phyloP scores from a whole-genome alignment of 2,888 invertebrate species.

The Acronicta alni region DNA sequence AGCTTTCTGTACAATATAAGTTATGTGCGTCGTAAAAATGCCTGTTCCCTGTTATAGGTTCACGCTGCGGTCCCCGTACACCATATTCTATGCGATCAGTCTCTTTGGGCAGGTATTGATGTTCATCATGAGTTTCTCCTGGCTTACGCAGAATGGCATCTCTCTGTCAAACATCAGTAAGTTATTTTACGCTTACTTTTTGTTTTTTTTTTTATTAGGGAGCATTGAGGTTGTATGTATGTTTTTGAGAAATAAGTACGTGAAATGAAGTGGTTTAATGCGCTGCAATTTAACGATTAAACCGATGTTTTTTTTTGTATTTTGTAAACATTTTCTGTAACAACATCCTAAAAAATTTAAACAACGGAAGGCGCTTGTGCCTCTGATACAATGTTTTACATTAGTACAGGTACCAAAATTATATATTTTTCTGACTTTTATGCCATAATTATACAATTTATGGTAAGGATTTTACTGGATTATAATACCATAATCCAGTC shows the following conservation, averaged over 20 bases:
- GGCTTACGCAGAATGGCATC: conserved; percentile 60
- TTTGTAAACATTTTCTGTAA: too few relatives aligned
- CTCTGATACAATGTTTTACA: too few relatives aligned
- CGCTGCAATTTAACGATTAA: too few relatives aligned
- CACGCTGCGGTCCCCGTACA: conserved; percentile 63
- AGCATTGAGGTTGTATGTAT: neutral
- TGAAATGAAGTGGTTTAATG: too few relatives aligned
- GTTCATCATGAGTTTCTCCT: conserved; percentile 60
- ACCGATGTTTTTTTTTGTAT: too few relatives aligned
- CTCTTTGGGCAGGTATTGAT: conserved; percentile 67
- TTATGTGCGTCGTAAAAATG: conserved; percentile 2
- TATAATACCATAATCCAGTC: too few relatives aligned
- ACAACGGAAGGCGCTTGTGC: too few relatives aligned
- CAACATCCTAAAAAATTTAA: too few relatives aligned
- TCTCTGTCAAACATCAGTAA: conserved; percentile 67
- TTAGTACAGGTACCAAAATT: too few relatives aligned
- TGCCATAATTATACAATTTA: too few relatives aligned
- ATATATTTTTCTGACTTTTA: too few relatives aligned
- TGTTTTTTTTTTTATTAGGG: neutral
- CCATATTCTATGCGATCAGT: conserved; percentile 61
- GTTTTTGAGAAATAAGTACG: neutral
- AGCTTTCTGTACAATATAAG: conserved; percentile 2
- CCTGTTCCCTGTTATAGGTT: conserved; percentile 59
- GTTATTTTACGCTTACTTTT: conserved; percentile 35
- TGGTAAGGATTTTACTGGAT: too few relatives aligned